A percentile compares a stretch with the other conserved stretches of the same genome.
Evolutionary conservation across 2,113 vertebrate genomes (phyloP).

Genomic region (Phrynocephalus versicolor): DNA sequence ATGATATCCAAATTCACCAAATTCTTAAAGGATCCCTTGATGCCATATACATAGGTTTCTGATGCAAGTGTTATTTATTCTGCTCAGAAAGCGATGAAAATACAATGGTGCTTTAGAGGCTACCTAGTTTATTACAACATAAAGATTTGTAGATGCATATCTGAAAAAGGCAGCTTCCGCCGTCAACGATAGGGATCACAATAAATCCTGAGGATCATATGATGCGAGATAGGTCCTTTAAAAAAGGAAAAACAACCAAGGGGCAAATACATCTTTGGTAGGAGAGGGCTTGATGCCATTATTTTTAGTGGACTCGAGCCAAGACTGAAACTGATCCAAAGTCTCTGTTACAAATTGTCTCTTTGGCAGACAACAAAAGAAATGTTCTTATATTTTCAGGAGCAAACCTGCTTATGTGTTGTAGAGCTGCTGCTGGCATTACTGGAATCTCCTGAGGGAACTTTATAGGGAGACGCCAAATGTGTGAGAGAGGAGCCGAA

Average conservation of each 20-base stretch:
- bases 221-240: neutral
- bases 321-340: slow-evolving; percentile 17
- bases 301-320: slow-evolving; percentile 24
- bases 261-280: neutral
- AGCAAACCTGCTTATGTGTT: neutral
- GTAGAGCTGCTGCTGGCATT: neutral
- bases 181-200: neutral
- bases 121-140: slow-evolving; percentile 5
- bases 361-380: neutral
- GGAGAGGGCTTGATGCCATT: neutral
- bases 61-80: neutral
- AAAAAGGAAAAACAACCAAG: neutral
- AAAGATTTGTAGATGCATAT: neutral
- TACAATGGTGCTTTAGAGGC: neutral
- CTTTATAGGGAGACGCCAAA: slow-evolving; percentile 17
- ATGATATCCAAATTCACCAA: neutral
- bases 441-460: slow-evolving; percentile 27
- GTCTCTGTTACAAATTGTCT: slow-evolving; percentile 25
- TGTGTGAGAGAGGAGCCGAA: neutral
- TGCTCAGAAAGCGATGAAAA: neutral
- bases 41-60: neutral
- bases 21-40: neutral
- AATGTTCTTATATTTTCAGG: neutral
- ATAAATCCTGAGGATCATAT: neutral
- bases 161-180: neutral